Conservation (phyloP, 1,140 invertebrate species). For the Babylonia areolata region DNA sequence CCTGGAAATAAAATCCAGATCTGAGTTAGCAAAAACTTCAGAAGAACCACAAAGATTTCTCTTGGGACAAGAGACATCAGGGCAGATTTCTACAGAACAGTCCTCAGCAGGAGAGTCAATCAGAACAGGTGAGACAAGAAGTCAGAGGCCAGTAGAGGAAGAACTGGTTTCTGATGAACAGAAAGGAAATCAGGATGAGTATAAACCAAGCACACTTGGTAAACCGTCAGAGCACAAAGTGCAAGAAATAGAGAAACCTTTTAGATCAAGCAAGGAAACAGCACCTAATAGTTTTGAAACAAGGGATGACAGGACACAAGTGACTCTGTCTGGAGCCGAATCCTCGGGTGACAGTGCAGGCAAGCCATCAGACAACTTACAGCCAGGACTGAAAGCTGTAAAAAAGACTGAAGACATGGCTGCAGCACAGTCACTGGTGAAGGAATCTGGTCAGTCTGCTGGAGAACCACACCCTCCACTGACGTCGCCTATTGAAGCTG, state of each 20-base stretch:
- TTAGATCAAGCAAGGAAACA: background rate
- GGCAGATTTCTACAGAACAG: background rate
- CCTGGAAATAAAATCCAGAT: background rate
- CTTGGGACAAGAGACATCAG: background rate
- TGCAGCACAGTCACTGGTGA: background rate
- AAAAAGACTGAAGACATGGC: background rate
- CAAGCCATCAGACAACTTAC: background rate
- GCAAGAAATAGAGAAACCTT: too few species aligned
- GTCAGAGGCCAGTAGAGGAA: background rate
- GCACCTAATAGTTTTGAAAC: background rate
- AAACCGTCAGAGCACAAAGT: too few species aligned
- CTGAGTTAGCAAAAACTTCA: background rate
- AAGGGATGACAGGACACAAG: background rate
- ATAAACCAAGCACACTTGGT: too few species aligned
- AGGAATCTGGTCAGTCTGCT: background rate
- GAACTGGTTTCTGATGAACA: too few species aligned
- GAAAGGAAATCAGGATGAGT: too few species aligned
- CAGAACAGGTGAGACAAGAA: background rate
- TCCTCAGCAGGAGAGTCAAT: background rate
- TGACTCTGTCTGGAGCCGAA: background rate
- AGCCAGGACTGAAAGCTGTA: background rate
- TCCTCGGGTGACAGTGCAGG: background rate
- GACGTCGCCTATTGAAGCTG: background rate
- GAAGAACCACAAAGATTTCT: background rate
- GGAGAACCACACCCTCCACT: background rate